Percentiles rank a stretch among this genome's conserved stretches.
These are phyloP conservation scores for Teleogryllus occipitalis DNA, from an alignment of 1,140 invertebrate genomes.

Conservation along the genomic window DNA sequence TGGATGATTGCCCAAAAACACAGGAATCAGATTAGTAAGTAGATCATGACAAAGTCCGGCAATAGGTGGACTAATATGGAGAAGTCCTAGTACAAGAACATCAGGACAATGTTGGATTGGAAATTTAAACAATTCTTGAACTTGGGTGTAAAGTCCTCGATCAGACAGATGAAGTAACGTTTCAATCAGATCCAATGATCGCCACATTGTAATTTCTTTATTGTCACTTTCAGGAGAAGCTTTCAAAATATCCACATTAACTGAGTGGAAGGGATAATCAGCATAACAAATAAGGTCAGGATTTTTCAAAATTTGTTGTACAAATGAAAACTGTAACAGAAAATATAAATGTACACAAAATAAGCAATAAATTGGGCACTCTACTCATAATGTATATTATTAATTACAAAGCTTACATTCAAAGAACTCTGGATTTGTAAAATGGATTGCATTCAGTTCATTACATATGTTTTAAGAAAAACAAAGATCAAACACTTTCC, in stretches of 20 bases:
- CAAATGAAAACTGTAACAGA: conserved; percentile 63
- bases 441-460: no score
- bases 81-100: conserved; percentile 74
- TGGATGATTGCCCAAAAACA: conserved; percentile 89
- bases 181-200: conserved; percentile 85
- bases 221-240: conserved; percentile 85
- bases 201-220: conserved; percentile 86
- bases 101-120: conserved; percentile 91
- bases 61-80: conserved; percentile 73
- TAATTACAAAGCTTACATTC: no score
- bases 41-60: conserved; percentile 74
- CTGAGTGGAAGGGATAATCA: conserved; percentile 78
- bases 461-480: no score
- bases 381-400: no score
- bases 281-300: conserved; percentile 91
- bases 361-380: no score
- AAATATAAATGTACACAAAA: not conserved
- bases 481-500: no score
- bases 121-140: conserved; percentile 87
- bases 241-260: conserved; percentile 82
- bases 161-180: conserved; percentile 79
- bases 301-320: conserved; percentile 78
- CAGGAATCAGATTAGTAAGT: conserved; percentile 73
- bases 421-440: no score
- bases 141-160: conserved; percentile 66